A percentile compares a stretch with the other conserved stretches of the same genome.
Evolutionary conservation across 1,140 invertebrate genomes (phyloP).

Genomic region (Notospermus geniculatus): DNA sequence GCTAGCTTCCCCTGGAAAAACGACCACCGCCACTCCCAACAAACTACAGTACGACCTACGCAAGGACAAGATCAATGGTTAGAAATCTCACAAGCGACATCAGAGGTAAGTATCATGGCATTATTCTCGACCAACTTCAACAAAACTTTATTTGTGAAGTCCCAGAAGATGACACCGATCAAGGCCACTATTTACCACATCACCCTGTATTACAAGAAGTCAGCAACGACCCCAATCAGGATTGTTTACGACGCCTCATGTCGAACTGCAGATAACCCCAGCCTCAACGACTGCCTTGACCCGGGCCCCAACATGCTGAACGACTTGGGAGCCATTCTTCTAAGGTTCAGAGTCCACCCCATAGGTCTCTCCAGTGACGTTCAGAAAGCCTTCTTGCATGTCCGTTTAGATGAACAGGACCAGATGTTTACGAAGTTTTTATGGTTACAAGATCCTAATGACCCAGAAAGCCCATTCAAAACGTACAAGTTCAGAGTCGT

Average conservation of each 20-base stretch:
- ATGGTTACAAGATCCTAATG: background rate
- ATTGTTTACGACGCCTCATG: background rate
- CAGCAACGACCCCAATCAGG: background rate
- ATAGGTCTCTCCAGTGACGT: slow-evolving; percentile 18
- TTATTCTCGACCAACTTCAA: background rate
- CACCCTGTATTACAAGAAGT: background rate
- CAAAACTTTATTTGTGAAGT: background rate
- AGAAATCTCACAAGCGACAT: background rate
- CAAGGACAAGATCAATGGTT: slow-evolving; percentile 1
- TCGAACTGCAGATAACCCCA: background rate
- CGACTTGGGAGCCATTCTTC: slow-evolving; percentile 15
- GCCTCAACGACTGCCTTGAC: slow-evolving; percentile 17
- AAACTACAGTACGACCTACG: background rate
- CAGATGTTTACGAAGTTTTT: slow-evolving; percentile 19
- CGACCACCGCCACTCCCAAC: background rate
- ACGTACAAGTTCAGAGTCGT: background rate
- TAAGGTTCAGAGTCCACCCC: slow-evolving; percentile 20
- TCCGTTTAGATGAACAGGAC: slow-evolving; percentile 11
- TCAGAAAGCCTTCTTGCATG: slow-evolving; percentile 24
- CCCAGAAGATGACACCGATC: background rate
- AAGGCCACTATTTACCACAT: background rate
- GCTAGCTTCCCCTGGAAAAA: background rate
- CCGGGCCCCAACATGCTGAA: slow-evolving; percentile 14
- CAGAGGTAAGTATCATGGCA: background rate
- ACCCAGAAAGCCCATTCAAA: slow-evolving; percentile 1